These are phyloP conservation scores for Theropithecus gelada DNA, from an alignment of 2,113 vertebrate genomes.

Conservation along the genomic window DNA sequence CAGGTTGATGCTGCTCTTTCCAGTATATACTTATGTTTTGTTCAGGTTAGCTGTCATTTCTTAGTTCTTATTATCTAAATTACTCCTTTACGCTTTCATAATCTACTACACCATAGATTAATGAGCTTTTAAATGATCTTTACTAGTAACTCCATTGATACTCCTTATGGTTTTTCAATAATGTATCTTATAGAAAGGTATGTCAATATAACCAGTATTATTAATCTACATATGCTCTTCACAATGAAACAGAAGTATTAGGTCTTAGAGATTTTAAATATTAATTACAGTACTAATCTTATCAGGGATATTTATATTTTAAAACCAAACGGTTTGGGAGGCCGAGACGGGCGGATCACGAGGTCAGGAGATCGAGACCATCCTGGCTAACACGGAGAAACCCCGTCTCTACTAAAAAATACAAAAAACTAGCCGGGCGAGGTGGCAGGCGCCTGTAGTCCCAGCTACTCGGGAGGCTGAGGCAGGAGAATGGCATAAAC, in stretches of 20 bases:
- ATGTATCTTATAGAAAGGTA: not conserved
- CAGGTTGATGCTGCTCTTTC: not conserved
- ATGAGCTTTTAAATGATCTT: not conserved
- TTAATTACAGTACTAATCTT: not conserved
- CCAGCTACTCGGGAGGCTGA: no score
- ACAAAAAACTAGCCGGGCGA: no score
- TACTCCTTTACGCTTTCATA: not conserved
- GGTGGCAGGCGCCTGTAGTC: no score
- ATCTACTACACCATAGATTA: not conserved
- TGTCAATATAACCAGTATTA: not conserved
- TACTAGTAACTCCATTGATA: not conserved
- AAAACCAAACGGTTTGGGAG: not conserved
- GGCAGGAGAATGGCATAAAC: no score
- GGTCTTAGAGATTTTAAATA: not conserved
- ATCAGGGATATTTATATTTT: not conserved
- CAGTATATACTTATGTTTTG: not conserved
- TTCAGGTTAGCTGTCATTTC: not conserved
- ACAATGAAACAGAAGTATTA: not conserved
- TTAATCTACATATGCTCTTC: not conserved
- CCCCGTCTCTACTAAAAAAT: no score
- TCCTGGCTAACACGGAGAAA: no score
- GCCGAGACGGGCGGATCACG: no score
- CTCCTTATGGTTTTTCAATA: not conserved
- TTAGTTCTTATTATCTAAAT: slow-evolving; percentile 15
- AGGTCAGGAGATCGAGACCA: no score